Base-by-base conservation (phyloP, 2,797 vertebrate species). In the Pelodytes ibericus region DNA sequence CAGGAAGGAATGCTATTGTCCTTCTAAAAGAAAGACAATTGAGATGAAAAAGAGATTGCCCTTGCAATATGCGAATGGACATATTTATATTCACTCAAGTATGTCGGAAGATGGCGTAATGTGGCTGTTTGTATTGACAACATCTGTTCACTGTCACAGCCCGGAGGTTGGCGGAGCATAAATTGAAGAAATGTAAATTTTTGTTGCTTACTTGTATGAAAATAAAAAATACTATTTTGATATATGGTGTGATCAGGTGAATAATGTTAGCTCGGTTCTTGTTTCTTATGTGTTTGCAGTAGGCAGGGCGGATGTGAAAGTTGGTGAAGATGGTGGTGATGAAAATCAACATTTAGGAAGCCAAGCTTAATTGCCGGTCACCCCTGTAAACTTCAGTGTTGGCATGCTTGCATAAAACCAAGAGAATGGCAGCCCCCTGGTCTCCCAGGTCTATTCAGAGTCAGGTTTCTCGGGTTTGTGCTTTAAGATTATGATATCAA, bases 121-220 rank as follows among this genome's bases (percentile, higher is more conserved):
- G 51, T 18, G 79, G 11, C 53, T 82, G 72, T 82, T 83, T 82
- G 13, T 83, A 79, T 74, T 84, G 85, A 85, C n/a, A 83, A 75
- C 80, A 83, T 84, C 86, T 90, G 82, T 83, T 84, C 53, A 41
- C 82, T 83, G 77, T 83, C 70, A 59, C 80, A 72, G 83, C 68
- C 81, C 56, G 80, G 68, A 84, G 61, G 56, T 82, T 77, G 74
- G 49, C 26, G 33, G 85, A 62, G 61, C 64, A 84, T 71, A 84
- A 83, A 88, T 85, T 82, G 75, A 25, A 41, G 83, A 87, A 87
- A 87, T 87, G 61, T 61, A 83, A 86, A 85, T 85, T 77, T 77
- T n/a, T 83, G 59, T 75, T 72, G 47, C 60, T 84, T 82, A 49
- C 15, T 75, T 81, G 64, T 66, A 31, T 49, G 39, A 51, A 51